Evolutionary conservation across 2,888 invertebrate genomes (phyloP), one percentile per base, ranked within the genome.

Genomic region (Vanessa cardui): DNA sequence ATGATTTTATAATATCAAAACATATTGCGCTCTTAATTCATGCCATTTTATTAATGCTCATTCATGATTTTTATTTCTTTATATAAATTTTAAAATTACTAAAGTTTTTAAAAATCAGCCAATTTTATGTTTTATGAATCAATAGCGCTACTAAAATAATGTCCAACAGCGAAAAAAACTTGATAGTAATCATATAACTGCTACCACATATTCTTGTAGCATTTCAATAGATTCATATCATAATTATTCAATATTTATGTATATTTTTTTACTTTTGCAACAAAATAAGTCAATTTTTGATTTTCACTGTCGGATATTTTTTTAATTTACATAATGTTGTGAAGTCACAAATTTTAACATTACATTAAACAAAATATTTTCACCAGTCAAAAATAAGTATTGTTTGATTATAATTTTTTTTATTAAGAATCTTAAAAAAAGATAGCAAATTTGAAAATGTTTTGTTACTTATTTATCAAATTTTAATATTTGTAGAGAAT

Each of bases 21-120:
- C 12, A 31, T 66, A 64, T 72, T 69, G 77, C 74, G 73, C 73
- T 47, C 73, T 79, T 73, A 76, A 76, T 73, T 77, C 74, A 74
- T 73, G 33, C 9, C 45, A 49, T n/a, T n/a, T n/a, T n/a, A n/a
- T n/a, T n/a, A n/a, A n/a, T n/a, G n/a, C n/a, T n/a, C n/a, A n/a
- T n/a, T 39, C 12, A 39, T 39, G 26, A 26, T 52, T 26, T 16
- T 26, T 26, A 12, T n/a, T 7, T 33, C 9, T n/a, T n/a, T 6
- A 18, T 6, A 18, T 18, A 9, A 5, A 26, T 12, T 1, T 9
- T 39, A 16, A n/a, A 16, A n/a, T 18, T 18, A 56, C n/a, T 18
- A 26, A 26, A 26, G 26, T 5, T 26, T 26, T 26, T 26, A 26
- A 26, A 26, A 26, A 5, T n/a, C 33, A n/a, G n/a, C 9, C 2